Percentiles rank a stretch among this genome's conserved stretches.
Evolutionary conservation across 2,888 invertebrate species (phyloP).

Genomic region (Eugnorisma glareosa): DNA sequence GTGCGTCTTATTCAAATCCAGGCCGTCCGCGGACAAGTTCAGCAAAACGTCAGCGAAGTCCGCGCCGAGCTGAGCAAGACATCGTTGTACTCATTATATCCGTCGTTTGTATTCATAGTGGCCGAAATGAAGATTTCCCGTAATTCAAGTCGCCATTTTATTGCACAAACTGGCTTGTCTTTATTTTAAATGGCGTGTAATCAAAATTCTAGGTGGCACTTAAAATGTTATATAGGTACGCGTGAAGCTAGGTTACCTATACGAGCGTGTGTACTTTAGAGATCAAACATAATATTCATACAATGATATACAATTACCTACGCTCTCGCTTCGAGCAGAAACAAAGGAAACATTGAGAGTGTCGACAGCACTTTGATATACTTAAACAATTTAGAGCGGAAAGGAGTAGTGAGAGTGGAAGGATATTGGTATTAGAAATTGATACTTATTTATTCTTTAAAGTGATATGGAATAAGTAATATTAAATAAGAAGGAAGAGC

Average conservation of each 20-base stretch:
- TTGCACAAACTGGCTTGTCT: slow-evolving; percentile 23
- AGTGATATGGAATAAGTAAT: slow-evolving; percentile 27
- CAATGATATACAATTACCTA: slow-evolving; percentile 39
- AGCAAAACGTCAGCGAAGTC: slow-evolving; percentile 77
- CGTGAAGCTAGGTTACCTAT: slow-evolving; percentile 11
- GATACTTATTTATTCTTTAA: slow-evolving; percentile 37
- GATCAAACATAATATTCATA: slow-evolving; percentile 50
- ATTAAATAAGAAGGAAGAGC: slow-evolving; percentile 19
- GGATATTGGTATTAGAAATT: slow-evolving; percentile 38
- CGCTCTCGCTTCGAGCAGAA: slow-evolving; percentile 23
- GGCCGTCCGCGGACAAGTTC: slow-evolving; percentile 76
- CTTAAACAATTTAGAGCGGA: slow-evolving; percentile 33
- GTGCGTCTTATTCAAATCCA: slow-evolving; percentile 81
- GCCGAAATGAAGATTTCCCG: slow-evolving; percentile 45
- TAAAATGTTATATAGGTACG: slow-evolving; percentile 1
- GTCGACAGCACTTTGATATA: slow-evolving; percentile 39
- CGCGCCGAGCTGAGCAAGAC: slow-evolving; percentile 75
- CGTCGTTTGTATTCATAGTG: slow-evolving; percentile 40
- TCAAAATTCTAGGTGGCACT: neutral
- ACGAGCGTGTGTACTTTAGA: slow-evolving; percentile 21
- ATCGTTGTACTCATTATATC: slow-evolving; percentile 47
- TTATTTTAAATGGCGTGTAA: slow-evolving; percentile 20
- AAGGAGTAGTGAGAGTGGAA: slow-evolving; percentile 20
- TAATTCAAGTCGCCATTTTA: slow-evolving; percentile 17
- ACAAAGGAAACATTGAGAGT: slow-evolving; percentile 37